These are phyloP conservation scores for Melitaea cinxia DNA, from an alignment of 1,140 invertebrate species.

Conservation along the genomic window DNA sequence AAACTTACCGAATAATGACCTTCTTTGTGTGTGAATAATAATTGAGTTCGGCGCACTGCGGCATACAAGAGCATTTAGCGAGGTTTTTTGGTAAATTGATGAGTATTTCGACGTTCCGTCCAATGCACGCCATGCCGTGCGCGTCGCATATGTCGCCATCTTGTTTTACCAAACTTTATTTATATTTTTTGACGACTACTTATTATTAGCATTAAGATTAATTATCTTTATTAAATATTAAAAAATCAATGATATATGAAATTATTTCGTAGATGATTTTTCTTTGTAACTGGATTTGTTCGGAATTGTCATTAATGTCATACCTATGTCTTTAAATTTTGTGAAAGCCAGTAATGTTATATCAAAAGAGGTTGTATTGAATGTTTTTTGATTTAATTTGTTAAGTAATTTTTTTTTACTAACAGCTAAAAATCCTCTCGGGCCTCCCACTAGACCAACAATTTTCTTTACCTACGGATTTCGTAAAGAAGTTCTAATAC, in stretches of 20 bases:
- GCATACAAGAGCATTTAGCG: slow-evolving; percentile 81
- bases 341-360: background rate
- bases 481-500: too few species aligned
- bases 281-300: background rate
- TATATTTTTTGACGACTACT: too few species aligned
- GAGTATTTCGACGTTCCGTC: slow-evolving; percentile 76
- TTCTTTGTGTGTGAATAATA: slow-evolving; percentile 82
- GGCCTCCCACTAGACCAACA: too few species aligned
- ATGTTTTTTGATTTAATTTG: background rate
- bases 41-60: slow-evolving; percentile 81
- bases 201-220: too few species aligned
- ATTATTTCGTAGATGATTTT: background rate
- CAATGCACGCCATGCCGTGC: slow-evolving; percentile 80
- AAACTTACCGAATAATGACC: slow-evolving; percentile 71
- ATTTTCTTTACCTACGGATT: too few species aligned
- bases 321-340: background rate
- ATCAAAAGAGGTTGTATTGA: background rate
- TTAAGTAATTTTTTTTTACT: background rate
- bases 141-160: slow-evolving; percentile 81
- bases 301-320: background rate
- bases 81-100: slow-evolving; percentile 80
- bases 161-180: slow-evolving; percentile 52
- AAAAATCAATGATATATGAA: background rate
- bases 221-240: background rate
- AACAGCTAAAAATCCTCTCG: background rate